Conservation (phyloP, 2,888 invertebrate species). For the Caenorhabditis doughertyi region DNA sequence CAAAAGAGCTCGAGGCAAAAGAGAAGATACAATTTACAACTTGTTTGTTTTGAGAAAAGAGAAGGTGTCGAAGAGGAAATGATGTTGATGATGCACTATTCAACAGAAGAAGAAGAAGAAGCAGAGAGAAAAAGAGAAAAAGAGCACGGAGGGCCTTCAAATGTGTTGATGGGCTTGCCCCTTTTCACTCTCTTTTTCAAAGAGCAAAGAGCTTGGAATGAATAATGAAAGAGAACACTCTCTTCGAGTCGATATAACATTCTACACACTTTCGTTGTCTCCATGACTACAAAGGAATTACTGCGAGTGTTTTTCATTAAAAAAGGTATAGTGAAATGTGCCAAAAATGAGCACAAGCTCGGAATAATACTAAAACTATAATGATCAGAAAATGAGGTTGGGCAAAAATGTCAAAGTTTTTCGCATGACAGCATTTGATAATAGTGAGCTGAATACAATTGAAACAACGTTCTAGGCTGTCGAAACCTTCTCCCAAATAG, state of each 20-base stretch:
- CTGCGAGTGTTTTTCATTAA: not conserved
- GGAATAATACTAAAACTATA: no score
- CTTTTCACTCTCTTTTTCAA: not conserved
- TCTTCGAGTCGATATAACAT: slow-evolving; percentile 9
- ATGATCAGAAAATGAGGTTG: no score
- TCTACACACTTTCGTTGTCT: slow-evolving; percentile 3
- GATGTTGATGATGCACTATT: slow-evolving; percentile 30
- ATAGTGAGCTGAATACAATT: no score
- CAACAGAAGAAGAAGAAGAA: slow-evolving; percentile 10
- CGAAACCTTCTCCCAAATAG: no score
- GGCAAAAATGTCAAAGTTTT: no score
- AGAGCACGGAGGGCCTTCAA: slow-evolving; percentile 15
- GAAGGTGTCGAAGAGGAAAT: slow-evolving; percentile 38
- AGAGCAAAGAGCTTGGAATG: slow-evolving; percentile 31
- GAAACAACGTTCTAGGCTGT: not conserved
- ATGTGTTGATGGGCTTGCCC: not conserved
- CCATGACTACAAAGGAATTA: slow-evolving; percentile 14
- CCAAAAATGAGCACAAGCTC: no score
- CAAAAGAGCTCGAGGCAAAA: not conserved
- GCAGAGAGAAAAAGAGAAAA: slow-evolving; percentile 12
- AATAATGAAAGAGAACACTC: slow-evolving; percentile 44
- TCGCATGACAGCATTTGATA: no score
- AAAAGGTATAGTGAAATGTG: not conserved
- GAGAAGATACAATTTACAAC: slow-evolving; percentile 48
- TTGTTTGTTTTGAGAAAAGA: slow-evolving; percentile 43